These are phyloP conservation scores for Balaenoptera acutorostrata DNA, from an alignment of 2,113 vertebrate species.

Conservation along the genomic window DNA sequence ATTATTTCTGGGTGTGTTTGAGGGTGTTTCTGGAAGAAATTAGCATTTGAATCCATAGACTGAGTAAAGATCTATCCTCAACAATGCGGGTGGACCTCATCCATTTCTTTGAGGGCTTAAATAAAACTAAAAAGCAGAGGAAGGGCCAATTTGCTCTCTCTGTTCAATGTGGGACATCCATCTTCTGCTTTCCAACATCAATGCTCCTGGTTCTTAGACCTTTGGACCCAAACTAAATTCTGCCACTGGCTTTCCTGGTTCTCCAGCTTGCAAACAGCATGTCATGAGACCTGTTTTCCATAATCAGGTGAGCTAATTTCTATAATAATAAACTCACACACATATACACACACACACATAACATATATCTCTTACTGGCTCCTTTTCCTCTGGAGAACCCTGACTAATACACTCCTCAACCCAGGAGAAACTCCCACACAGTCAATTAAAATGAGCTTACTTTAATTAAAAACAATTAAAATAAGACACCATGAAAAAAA, in stretches of 20 bases:
- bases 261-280: neutral
- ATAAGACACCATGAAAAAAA: neutral
- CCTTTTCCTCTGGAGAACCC: neutral
- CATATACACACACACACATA: neutral
- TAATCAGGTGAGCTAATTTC: neutral
- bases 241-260: neutral
- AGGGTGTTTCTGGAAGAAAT: neutral
- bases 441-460: neutral
- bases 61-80: neutral
- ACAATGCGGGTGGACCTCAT: accelerated
- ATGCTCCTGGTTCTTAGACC: neutral
- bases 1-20: neutral
- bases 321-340: neutral
- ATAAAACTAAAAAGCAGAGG: neutral
- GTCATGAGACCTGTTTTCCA: neutral
- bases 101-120: neutral
- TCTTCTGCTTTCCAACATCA: too few species aligned
- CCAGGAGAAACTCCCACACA: neutral
- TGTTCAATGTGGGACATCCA: neutral
- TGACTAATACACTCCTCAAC: neutral
- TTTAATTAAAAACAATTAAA: neutral
- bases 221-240: neutral
- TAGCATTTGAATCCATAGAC: neutral
- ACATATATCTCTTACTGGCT: neutral
- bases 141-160: neutral